A percentile compares a stretch with the other conserved stretches of the same genome.
Conservation (phyloP, 2,113 vertebrate genomes). For the Lophochroa leadbeateri region DNA sequence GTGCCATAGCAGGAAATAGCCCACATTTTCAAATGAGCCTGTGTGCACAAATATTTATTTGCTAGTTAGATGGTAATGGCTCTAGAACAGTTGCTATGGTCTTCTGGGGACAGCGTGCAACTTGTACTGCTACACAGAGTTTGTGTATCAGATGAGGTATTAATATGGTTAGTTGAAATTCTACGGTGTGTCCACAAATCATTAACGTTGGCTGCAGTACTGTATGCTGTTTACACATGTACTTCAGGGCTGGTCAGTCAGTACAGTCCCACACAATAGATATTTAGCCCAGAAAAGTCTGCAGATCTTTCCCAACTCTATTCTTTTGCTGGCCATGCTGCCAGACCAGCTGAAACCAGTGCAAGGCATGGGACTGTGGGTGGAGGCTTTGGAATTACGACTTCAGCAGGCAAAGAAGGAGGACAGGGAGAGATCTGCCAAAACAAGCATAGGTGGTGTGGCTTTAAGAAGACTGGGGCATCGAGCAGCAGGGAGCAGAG, state of each 20-base stretch:
- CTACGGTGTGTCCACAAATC: slow-evolving; percentile 4
- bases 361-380: not conserved
- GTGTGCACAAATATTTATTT: slow-evolving; percentile 34
- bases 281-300: not conserved
- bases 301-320: not conserved
- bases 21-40: not conserved
- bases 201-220: not conserved
- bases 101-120: not conserved
- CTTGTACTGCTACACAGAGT: not conserved
- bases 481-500: slow-evolving; percentile 2
- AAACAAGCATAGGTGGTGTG: slow-evolving; percentile 37
- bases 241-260: not conserved
- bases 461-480: slow-evolving; percentile 6
- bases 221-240: not conserved
- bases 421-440: not conserved
- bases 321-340: not conserved
- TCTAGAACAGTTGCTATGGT: not conserved
- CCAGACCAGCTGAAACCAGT: not conserved
- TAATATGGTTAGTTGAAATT: slow-evolving; percentile 9
- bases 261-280: not conserved
- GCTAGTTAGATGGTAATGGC: slow-evolving; percentile 31
- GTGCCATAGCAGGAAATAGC: slow-evolving; percentile 30
- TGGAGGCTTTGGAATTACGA: not conserved
- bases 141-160: slow-evolving; percentile 4
- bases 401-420: not conserved